Evolutionary conservation across 2,113 vertebrate genomes (phyloP).

Genomic region (Sylvia atricapilla): DNA sequence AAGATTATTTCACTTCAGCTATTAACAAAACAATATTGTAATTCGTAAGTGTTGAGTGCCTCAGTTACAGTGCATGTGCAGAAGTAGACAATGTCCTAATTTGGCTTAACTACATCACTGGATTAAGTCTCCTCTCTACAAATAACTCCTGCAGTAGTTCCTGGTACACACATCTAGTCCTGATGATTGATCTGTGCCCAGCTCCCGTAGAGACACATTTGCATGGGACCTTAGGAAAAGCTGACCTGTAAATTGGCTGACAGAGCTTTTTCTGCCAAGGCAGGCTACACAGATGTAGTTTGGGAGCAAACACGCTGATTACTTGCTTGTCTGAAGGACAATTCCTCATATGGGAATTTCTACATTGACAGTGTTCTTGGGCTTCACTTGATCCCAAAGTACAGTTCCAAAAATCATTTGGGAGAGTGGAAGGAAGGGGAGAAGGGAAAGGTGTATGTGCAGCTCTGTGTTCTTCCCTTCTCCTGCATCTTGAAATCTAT

Average conservation of each 20-base stretch:
- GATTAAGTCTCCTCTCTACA: not conserved
- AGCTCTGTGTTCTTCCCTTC: not conserved
- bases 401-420: not conserved
- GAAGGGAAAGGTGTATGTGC: accelerated
- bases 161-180: not conserved
- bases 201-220: not conserved
- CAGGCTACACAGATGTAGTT: not conserved
- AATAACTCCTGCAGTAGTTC: not conserved
- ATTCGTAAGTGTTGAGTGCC: accelerated
- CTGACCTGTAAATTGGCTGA: not conserved
- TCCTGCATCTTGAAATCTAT: not conserved
- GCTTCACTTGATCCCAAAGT: not conserved
- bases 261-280: not conserved
- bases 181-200: not conserved
- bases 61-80: not conserved
- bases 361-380: not conserved
- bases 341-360: not conserved
- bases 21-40: not conserved
- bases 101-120: not conserved
- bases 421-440: not conserved
- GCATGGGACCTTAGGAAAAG: not conserved
- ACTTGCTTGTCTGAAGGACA: not conserved
- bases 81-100: not conserved
- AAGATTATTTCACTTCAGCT: not conserved
- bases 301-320: not conserved